These are phyloP conservation scores for Drosophila kuntzei DNA, from an alignment of 2,888 invertebrate species.

Conservation along the genomic window DNA sequence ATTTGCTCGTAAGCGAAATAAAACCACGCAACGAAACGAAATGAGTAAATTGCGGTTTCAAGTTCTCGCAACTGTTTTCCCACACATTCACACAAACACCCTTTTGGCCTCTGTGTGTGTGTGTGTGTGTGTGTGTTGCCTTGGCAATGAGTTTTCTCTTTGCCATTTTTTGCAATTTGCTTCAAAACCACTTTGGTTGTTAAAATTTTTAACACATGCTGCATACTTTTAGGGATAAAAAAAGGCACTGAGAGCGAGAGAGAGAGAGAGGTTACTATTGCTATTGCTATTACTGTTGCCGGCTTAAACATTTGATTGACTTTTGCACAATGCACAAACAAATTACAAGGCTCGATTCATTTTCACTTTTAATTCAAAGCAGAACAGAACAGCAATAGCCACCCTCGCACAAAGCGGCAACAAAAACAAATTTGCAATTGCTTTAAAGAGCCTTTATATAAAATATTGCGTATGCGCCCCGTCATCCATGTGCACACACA, in stretches of 20 bases:
- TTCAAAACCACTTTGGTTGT: slow-evolving; percentile 61
- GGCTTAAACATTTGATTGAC: slow-evolving; percentile 65
- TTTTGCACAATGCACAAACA: slow-evolving; percentile 47
- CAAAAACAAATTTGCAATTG: slow-evolving; percentile 48
- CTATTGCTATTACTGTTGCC: slow-evolving; percentile 13
- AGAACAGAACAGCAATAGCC: slow-evolving; percentile 25
- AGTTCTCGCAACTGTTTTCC: slow-evolving; percentile 62
- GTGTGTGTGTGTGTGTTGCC: slow-evolving; percentile 36
- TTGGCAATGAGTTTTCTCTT: slow-evolving; percentile 55
- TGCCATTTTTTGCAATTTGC: slow-evolving; percentile 62
- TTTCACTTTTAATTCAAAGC: slow-evolving; percentile 52
- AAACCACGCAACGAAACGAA: slow-evolving; percentile 76
- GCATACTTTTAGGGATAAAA: slow-evolving; percentile 43
- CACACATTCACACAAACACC: not conserved
- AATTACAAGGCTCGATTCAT: slow-evolving; percentile 27
- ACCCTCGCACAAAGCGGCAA: slow-evolving; percentile 13
- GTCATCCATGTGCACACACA: slow-evolving; percentile 30
- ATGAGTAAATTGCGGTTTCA: slow-evolving; percentile 81
- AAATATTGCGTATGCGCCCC: slow-evolving; percentile 75
- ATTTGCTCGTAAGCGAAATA: slow-evolving; percentile 78
- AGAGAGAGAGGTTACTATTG: not conserved
- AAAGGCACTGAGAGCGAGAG: not conserved
- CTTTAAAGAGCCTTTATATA: slow-evolving; percentile 54
- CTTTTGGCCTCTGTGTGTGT: not conserved
- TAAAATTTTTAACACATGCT: slow-evolving; percentile 67